Evolutionary conservation across 1,140 invertebrate genomes (phyloP), one percentile per base, ranked within the genome.

Genomic region (Agraylea sexmaculata): DNA sequence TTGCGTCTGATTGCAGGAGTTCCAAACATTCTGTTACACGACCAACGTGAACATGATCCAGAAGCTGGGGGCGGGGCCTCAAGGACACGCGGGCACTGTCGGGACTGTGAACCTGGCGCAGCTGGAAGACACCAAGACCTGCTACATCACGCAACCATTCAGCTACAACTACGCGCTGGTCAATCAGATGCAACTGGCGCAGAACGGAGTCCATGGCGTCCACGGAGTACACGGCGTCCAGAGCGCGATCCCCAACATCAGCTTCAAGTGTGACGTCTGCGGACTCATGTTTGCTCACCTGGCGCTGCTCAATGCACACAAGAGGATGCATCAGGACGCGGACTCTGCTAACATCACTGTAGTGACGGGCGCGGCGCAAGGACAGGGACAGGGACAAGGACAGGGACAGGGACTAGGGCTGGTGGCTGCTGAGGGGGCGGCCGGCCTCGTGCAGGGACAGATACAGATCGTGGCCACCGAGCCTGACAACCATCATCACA

Each of bases 191-290:
- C 73, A 74, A 45, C 59, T 74, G 38, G 69, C 70, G 17, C 70
- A 70, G 21, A 66, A 66, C 54, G 63, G 64, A 13, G 12, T 28
- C 16, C 37, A 28, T 13, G 7, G 6, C 37, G 48, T 50, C 34
- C 34, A 40, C 11, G 45, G 45, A 12, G 43, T 48, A 16, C 38
- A 40, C n/a, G 27, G 43, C 33, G 57, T 68, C n/a, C 64, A 73
- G 51, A 78, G 77, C 51, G 71, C 81, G 31, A 82, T 83, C 50
- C 79, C 76, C 13, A 80, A 81, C 51, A 82, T 83, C 11, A 84
- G 80, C 42, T 86, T 83, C 55, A 87, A 87, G 61, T 87, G 84
- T 59, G 84, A 87, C 60, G 77, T 86, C 3, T 87, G 84, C 55
- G 83, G 83, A 18, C 59, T 85, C 21, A 82, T 84, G 62, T 87